Base-by-base conservation (phyloP, 2,113 vertebrate species). In the Scatophagus argus region DNA sequence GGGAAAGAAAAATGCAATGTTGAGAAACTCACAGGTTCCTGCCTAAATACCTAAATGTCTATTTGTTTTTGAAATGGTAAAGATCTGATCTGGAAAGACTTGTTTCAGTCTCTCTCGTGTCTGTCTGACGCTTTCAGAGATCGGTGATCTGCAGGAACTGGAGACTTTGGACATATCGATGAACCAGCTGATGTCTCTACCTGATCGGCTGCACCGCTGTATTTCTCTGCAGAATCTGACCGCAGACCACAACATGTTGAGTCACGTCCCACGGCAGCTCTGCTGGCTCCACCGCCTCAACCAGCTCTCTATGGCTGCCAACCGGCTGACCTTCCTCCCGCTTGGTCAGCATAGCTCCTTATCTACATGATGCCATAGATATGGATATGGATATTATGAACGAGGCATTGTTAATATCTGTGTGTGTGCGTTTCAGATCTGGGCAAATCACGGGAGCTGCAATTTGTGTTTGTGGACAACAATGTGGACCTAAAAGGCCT, bases 391-490 rank as follows among this genome's bases (percentile, higher is more conserved):
- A 21, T 61, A 13, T 7, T 12, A 10, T 5, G 19, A 66, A 27
- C 0, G 5, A 27, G 29, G 43, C 4, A 2, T 0, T 14, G 16
- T 21, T 47, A 23, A 56, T 25, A 16, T 74, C 0, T 77, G 9
- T 69, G 27, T 52, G 64, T 67, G 65, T 86, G 55, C 68, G 36
- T 88, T 82, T 76, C 92, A 99, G 98, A 99, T 94, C 93, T 99
- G 89, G 98, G 98, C 81, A 95, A 97, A 34, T 99, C 97, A 32
- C 94, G 96, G 74, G 97, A 99, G 89, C 95, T 99, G 14, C 97
- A 98, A 0, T 99, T 97, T 66, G 97, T 99, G 51, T 99, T 97
- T n/a, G 97, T 99, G 88, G 98, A 99, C 91, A 98, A 97, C 93
- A 99, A 99, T 25, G 77, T 93, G 83, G 94, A 97, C 72, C 95